Conservation (phyloP, 2,797 vertebrate species). For the Tamandua tetradactyla region DNA sequence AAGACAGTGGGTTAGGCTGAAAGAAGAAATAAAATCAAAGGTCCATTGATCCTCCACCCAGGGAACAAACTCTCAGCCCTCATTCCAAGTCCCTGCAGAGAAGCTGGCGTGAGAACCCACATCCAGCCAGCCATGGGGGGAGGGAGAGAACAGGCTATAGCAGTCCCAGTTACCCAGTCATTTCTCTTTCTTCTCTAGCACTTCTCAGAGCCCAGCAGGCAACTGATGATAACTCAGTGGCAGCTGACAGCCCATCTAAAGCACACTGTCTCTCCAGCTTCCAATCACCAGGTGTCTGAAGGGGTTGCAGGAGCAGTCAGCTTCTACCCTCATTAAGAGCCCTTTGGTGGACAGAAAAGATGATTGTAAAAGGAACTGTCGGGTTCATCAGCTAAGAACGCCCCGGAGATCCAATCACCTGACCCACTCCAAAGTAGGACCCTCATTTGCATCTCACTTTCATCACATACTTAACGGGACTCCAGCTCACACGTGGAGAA, state of each 20-base stretch:
- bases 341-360: constrained; percentile 48
- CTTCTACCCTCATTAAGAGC: constrained; percentile 65
- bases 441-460: constrained; percentile 61
- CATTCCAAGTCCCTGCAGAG: neutral
- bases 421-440: fast-evolving
- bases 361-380: constrained; percentile 35
- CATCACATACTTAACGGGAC: constrained; percentile 11
- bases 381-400: constrained; percentile 32
- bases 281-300: constrained; percentile 69
- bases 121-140: neutral
- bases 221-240: constrained; percentile 57
- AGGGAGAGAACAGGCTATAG: neutral
- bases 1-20: neutral
- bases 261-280: constrained; percentile 39
- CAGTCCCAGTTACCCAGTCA: neutral
- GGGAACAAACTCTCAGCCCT: neutral
- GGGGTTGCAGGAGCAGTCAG: constrained; percentile 24
- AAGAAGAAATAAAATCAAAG: constrained; percentile 67
- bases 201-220: constrained; percentile 58
- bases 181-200: neutral
- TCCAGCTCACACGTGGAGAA: neutral
- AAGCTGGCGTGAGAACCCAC: neutral
- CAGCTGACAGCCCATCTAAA: constrained; percentile 44
- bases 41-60: neutral
- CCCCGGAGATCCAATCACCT: constrained; percentile 45